Percentiles rank a stretch among this genome's conserved stretches.
phyloP scores from a whole-genome alignment of 1,140 invertebrate species.

The Himalopsyche phryganea region DNA sequence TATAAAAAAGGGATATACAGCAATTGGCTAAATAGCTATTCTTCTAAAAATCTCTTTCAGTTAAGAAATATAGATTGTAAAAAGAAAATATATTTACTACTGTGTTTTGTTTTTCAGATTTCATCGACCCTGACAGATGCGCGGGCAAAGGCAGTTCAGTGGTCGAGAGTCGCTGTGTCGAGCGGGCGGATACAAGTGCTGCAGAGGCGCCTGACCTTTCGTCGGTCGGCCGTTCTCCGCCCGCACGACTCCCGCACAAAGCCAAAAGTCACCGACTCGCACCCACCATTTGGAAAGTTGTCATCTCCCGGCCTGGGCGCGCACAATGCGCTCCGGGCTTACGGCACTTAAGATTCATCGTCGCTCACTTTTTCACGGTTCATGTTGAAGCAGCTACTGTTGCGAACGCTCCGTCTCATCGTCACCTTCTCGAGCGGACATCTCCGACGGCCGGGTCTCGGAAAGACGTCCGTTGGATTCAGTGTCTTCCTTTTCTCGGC shows the following conservation, averaged over 20 bases:
- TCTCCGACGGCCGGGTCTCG: background rate
- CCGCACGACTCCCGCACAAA: conserved; percentile 31
- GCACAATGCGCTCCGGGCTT: background rate
- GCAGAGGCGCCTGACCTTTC: conserved; percentile 27
- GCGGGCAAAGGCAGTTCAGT: conserved; percentile 32
- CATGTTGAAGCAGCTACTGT: no score
- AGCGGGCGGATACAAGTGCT: conserved; percentile 26
- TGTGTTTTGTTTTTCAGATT: conserved; percentile 38
- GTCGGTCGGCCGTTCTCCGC: conserved; percentile 31
- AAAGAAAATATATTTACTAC: no score
- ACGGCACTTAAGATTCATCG: background rate
- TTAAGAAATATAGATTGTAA: no score
- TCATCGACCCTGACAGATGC: conserved; percentile 54
- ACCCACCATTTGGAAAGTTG: conserved; percentile 4
- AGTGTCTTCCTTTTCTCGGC: conserved; percentile 30
- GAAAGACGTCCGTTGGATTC: conserved; percentile 14
- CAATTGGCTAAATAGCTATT: no score
- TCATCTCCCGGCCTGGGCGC: background rate
- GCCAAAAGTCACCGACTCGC: conserved; percentile 16
- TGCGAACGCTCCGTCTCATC: no score
- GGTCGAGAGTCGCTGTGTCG: conserved; percentile 30
- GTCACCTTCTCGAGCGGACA: background rate
- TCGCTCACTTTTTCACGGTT: conserved; percentile 1
- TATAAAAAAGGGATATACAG: no score
- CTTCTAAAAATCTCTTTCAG: no score